Evolutionary conservation across 2,888 invertebrate species (phyloP).

Genomic region (Plagodis pulveraria): DNA sequence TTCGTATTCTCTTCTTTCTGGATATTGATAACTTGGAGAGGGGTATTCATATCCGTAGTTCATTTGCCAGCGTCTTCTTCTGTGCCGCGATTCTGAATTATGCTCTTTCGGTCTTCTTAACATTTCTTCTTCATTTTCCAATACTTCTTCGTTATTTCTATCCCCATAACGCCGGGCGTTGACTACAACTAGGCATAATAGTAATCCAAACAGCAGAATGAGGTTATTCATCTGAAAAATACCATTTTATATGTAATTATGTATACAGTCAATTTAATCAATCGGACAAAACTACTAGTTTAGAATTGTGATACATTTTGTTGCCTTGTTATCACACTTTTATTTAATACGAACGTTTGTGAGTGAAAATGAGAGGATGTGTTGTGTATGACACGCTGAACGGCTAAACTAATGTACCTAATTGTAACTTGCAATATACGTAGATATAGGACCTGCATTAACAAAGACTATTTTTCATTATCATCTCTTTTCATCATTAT

Average conservation of each 20-base stretch:
- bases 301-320: constrained; percentile 3
- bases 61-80: constrained; percentile 58
- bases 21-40: constrained; percentile 50
- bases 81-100: constrained; percentile 49
- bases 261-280: constrained; percentile 21
- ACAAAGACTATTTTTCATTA: too few species aligned
- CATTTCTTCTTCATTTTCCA: constrained; percentile 39
- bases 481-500: too few species aligned
- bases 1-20: constrained; percentile 57
- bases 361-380: too few species aligned
- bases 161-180: constrained; percentile 54
- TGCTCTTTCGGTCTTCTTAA: constrained; percentile 42
- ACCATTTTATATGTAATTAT: constrained; percentile 36
- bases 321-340: not conserved
- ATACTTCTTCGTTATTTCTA: constrained; percentile 43
- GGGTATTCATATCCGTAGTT: constrained; percentile 62
- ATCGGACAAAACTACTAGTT: constrained; percentile 11
- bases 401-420: too few species aligned
- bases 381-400: too few species aligned
- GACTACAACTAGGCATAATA: constrained; percentile 52
- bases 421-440: too few species aligned
- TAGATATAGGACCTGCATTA: too few species aligned
- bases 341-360: too few species aligned
- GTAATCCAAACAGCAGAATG: constrained; percentile 47
- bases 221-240: constrained; percentile 67